These are phyloP conservation scores for Drosophila colorata DNA, from an alignment of 2,888 invertebrate genomes.

Conservation along the genomic window DNA sequence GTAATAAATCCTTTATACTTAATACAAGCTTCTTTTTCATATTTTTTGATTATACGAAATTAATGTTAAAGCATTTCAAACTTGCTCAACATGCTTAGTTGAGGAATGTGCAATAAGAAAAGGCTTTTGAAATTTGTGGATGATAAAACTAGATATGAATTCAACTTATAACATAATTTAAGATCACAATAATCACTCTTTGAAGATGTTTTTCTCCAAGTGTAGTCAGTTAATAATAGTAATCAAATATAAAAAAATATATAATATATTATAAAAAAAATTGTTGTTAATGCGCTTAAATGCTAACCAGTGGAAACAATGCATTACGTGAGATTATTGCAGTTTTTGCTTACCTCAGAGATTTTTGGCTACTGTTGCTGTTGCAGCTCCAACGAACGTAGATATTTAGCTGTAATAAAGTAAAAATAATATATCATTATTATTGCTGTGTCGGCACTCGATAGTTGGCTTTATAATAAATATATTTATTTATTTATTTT, in stretches of 20 bases:
- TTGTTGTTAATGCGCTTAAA: slow-evolving; percentile 24
- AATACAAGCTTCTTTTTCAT: no score
- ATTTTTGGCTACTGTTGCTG: slow-evolving; percentile 18
- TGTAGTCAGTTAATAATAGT: not conserved
- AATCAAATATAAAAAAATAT: slow-evolving; percentile 8
- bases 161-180: no score
- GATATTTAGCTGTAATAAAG: slow-evolving; percentile 48
- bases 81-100: no score
- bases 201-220: not conserved
- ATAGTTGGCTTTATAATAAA: slow-evolving; percentile 15
- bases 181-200: no score
- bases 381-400: not conserved
- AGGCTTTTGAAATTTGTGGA: no score
- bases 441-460: slow-evolving; percentile 33
- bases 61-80: no score
- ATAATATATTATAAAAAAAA: slow-evolving; percentile 12
- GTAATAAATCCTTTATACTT: no score
- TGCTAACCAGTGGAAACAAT: slow-evolving; percentile 1
- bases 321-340: slow-evolving; percentile 39
- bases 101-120: no score
- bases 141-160: no score
- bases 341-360: slow-evolving; percentile 41
- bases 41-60: no score
- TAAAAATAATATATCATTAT: slow-evolving; percentile 40
- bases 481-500: slow-evolving; percentile 11